Base-by-base conservation (phyloP, 2,113 vertebrate genomes). In the Monopterus albus region DNA sequence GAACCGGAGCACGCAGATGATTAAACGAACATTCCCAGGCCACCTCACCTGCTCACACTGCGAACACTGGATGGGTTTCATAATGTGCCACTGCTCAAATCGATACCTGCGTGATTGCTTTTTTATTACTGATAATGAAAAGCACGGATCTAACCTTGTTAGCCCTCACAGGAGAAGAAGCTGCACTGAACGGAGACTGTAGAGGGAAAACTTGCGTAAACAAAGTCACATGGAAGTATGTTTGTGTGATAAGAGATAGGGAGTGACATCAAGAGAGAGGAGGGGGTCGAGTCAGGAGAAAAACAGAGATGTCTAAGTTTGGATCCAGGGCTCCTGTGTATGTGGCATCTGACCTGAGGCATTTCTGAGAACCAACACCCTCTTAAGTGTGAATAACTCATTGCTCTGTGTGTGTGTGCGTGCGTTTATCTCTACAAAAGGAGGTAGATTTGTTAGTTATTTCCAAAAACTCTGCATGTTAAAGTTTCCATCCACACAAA, bases 341-440 rank as follows among this genome's bases (percentile, higher is more conserved):
- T 29, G 57, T 83, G 89, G 88, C 87, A 87, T 84, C 56, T 89
- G 86, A 92, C 87, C 87, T 72, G 66, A 75, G 53, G 81, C 83
- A 86, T 91, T 87, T 88, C 83, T 90, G 33, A 80, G 78, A 88
- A 86, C 82, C 80, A 84, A 85, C 89, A 90, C 84, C 63, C 64
- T 82, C 69, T 81, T 25, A 57, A 86, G 82, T 88, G 75, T 86
- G 78, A 87, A 87, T 89, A 86, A 81, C 76, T 84, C 45, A 46
- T 63, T 58, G 35, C n/a, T 47, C 50, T 40, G 26, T 36, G 59
- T 13, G 42, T 56, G 62, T 42, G 11, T 56, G 35, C 17, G 23
- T 72, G 53, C 49, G 12, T 68, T 10, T 36, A 25, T 38, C 28
- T 61, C 29, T 60, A 42, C 69, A 66, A 58, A 75, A 31, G 29